Evolutionary conservation across 1,140 invertebrate species (phyloP).

Genomic region (Contarinia nasturtii): DNA sequence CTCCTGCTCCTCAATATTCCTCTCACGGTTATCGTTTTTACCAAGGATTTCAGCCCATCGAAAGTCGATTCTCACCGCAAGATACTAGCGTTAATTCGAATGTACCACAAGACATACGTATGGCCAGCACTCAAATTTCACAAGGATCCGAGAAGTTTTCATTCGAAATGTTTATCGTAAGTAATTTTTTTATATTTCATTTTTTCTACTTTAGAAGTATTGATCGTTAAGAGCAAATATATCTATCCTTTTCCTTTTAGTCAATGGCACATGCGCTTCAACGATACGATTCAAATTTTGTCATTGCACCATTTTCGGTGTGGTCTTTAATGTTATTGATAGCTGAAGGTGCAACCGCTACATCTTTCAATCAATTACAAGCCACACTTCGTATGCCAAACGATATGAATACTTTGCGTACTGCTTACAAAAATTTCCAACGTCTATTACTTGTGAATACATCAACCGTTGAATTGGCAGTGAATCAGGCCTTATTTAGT

Average conservation of each 20-base stretch:
- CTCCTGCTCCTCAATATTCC: too few species aligned
- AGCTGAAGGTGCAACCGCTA: constrained; percentile 29
- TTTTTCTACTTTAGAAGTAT: too few species aligned
- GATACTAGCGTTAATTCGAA: too few species aligned
- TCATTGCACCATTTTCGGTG: constrained; percentile 39
- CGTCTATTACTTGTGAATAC: constrained; percentile 18
- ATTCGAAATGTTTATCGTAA: constrained; percentile 2
- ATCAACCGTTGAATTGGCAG: constrained; percentile 15
- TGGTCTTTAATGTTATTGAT: constrained; percentile 32
- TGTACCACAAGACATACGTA: not conserved
- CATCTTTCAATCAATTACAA: constrained; percentile 30
- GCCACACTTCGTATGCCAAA: constrained; percentile 26
- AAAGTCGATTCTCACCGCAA: too few species aligned
- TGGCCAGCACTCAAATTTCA: not conserved
- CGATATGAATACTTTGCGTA: constrained; percentile 15
- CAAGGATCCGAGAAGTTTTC: constrained; percentile 1
- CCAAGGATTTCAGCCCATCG: too few species aligned
- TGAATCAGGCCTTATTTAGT: constrained; percentile 15
- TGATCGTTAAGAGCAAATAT: too few species aligned
- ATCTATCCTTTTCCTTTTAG: too few species aligned
- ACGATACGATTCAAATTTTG: constrained; percentile 17
- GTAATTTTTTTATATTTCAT: too few species aligned
- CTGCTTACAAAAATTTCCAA: constrained; percentile 17
- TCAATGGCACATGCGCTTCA: not conserved
- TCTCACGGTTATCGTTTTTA: too few species aligned